Evolutionary conservation across 2,888 invertebrate species (phyloP), one percentile per base, ranked within the genome.

Genomic region (Lysandra bellargus): DNA sequence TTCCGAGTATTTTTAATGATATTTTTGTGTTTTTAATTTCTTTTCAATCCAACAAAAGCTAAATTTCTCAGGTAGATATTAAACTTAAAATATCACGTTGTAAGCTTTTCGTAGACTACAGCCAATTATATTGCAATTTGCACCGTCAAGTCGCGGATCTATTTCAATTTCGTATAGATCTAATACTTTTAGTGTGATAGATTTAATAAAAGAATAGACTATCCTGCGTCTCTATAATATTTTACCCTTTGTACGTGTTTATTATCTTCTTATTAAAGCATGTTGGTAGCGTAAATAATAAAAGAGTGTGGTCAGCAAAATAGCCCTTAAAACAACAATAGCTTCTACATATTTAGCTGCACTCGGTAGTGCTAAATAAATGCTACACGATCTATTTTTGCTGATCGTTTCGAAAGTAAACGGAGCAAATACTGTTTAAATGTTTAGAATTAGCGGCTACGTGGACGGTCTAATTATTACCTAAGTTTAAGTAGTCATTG

Each of bases 351-450:
- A 64, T 64, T 64, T 30, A 64, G 64, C 64, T 7, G 30, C 30
- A 64, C 64, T 12, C 30, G 23, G 30, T 33, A 33, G 33, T 69
- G 69, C 33, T 69, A 37, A 69, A 69, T 69, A 69, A 69, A 69
- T 33, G 69, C 69, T 69, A 69, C 69, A 69, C 49, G 3, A 4
- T 33, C 69, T 69, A 37, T 69, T 69, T 69, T 69, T 33, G 69
- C 1, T 33, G 1, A 69, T 69, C 14, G 33, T 69, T 33, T 69
- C 69, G 33, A 69, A 12, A 69, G 33, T 23, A 14, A 69, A 4
- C 33, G 33, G 4, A 69, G 30, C 33, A 69, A 69, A 69, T 69
- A 69, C 33, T 33, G 33, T 23, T 23, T 0, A 23, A 61, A 49
- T 61, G 23, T 64, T 64, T 33, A 64, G 69, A 33, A 33, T 33